Conservation (phyloP, 2,113 vertebrate genomes). For the Pipra filicauda region DNA sequence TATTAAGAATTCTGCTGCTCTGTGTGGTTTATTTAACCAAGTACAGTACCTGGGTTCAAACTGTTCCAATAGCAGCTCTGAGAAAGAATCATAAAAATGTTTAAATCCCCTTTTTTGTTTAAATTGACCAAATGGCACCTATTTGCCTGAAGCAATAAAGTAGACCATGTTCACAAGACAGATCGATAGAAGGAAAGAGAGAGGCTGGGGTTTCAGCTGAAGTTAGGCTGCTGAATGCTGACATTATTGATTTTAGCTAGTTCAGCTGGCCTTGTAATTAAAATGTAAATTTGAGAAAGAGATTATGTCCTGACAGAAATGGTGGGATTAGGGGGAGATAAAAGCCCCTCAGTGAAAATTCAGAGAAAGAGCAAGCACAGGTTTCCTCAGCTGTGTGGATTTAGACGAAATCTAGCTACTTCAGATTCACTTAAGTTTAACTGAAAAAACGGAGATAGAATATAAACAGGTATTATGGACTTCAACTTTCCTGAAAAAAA, state of each 20-base stretch:
- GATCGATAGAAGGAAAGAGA: constrained; percentile 87
- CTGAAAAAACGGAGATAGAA: constrained; percentile 52
- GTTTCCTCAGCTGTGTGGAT: constrained; percentile 71
- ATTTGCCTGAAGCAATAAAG: constrained; percentile 82
- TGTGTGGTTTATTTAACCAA: neutral
- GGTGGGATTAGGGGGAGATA: constrained; percentile 92
- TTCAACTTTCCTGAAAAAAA: neutral
- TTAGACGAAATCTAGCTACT: constrained; percentile 63
- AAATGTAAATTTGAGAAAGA: constrained; percentile 99
- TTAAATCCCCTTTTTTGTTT: constrained; percentile 72
- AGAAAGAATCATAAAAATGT: constrained; percentile 38
- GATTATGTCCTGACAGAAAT: constrained; percentile 97
- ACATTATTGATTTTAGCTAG: constrained; percentile 92
- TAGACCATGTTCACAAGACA: constrained; percentile 77
- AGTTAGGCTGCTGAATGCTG: constrained; percentile 79
- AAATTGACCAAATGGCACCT: constrained; percentile 82
- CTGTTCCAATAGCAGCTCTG: neutral
- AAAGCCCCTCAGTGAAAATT: constrained; percentile 84
- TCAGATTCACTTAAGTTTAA: constrained; percentile 61
- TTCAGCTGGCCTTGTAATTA: constrained; percentile 99
- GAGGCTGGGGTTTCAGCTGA: constrained; percentile 74
- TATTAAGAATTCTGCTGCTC: neutral
- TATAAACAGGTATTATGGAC: constrained; percentile 28
- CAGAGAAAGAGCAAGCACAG: constrained; percentile 68
- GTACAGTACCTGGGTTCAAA: neutral